Evolutionary conservation across 2,888 invertebrate genomes (phyloP), one percentile per base, ranked within the genome.

Genomic region (Plusia festucae): DNA sequence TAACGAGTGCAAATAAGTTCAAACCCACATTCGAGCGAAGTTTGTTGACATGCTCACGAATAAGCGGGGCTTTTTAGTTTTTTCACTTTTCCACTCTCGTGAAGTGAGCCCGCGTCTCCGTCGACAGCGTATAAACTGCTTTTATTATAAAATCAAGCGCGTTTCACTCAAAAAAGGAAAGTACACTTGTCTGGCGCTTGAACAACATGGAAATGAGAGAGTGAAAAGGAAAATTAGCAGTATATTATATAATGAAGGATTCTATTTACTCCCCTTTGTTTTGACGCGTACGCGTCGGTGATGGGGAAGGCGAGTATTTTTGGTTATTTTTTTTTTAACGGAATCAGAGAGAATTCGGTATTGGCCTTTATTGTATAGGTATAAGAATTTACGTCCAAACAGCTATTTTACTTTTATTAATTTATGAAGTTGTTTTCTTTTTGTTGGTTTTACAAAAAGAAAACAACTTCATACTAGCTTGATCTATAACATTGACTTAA

Each of bases 101-200:
- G 65, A 63, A 78, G 75, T 60, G 71, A 76, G 74, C 79, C 73
- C 68, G 68, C 83, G 85, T 83, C 85, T 85, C 84, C 88, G 83
- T 84, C 85, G 81, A 82, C 82, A 76, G 66, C 73, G 85, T 73
- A 86, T 86, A 86, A 88, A 89, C 88, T 81, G 87, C 84, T 90
- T 90, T 88, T 90, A 88, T 88, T 86, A 90, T 88, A 90, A 91
- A 92, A 90, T 90, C 88, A 89, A 88, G 86, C 84, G 82, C 81
- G 78, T 87, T 88, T 88, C 83, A 82, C 78, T 79, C 78, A 79
- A 83, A 85, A 82, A 82, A 79, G 81, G 83, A 83, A 82, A 83
- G 85, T 76, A 74, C 78, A 62, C 86, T 84, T 78, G 85, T 82
- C 84, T 82, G 73, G 83, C 82, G 81, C 79, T 85, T 83, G 75